Evolutionary conservation across 2,113 vertebrate species (phyloP), one percentile per base, ranked within the genome.

Genomic region (Andinoacara biseriatus): DNA sequence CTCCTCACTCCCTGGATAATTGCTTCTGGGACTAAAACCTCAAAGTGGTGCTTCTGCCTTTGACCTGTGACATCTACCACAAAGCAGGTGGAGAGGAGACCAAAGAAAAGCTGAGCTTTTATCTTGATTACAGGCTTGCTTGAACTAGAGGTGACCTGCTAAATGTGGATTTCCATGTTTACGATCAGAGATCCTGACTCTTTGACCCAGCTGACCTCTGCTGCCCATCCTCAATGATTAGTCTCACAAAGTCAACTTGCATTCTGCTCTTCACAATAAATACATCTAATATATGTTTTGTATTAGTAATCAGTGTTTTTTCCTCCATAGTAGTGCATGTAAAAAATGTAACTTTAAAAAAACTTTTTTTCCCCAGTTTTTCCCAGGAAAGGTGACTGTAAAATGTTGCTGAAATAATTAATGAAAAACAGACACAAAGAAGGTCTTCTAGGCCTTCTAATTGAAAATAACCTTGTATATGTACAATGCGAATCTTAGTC

Each of bases 361-460:
- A 9, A 10, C 1, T 10, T 10, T 38, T 33, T 4, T 33, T 33
- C 26, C 26, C 26, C 9, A 38, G 35, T 38, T 38, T 38, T 38
- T 38, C 8, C 35, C 9, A 6, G 35, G 35, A 38, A 38, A 38
- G 2, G 35, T 8, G 9, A 9, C 35, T 5, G 24, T 29, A 46
- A 8, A 52, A 72, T 72, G 1, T 72, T 0, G 0, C 11, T n/a
- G 3, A 52, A 72, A 24, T 13, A 72, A 31, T 0, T 52, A 6
- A 72, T n/a, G 0, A 49, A 72, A n/a, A n/a, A n/a, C n/a, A n/a
- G n/a, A n/a, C n/a, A n/a, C n/a, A n/a, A n/a, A n/a, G n/a, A n/a
- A n/a, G n/a, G n/a, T n/a, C n/a, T n/a, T n/a, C n/a, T n/a, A n/a
- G n/a, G n/a, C n/a, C 13, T 67, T 26, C 22, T 46, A 46, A 46